Percentiles rank a stretch among this genome's conserved stretches.
These are phyloP conservation scores for Gallinago solitaria DNA, from an alignment of 2,797 vertebrate species.

Conservation along the genomic window DNA sequence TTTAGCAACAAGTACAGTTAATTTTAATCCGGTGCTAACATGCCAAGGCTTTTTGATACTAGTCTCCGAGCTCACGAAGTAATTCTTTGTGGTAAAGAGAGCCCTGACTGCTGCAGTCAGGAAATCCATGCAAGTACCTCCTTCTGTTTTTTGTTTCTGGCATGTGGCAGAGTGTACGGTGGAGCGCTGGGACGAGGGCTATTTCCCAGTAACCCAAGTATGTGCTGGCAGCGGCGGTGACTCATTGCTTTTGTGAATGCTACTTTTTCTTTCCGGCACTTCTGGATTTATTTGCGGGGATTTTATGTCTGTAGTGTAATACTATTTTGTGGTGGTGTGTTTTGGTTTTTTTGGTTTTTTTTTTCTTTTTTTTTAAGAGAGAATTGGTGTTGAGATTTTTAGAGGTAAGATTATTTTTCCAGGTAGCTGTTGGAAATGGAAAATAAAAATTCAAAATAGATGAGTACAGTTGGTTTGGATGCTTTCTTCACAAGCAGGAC, in stretches of 20 bases:
- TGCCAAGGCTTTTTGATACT: not conserved
- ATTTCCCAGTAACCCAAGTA: accelerated
- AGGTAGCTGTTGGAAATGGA: not conserved
- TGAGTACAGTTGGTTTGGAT: not conserved
- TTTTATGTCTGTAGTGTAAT: not conserved
- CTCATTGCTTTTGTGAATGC: not conserved
- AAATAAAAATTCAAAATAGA: not conserved
- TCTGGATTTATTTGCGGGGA: not conserved
- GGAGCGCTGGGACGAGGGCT: not conserved
- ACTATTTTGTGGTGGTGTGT: not conserved
- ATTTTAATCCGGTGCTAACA: not conserved
- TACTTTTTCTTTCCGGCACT: not conserved
- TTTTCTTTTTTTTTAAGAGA: not conserved
- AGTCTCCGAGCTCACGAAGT: not conserved
- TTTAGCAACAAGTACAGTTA: not conserved
- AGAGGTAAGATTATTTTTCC: not conserved
- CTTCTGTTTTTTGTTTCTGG: not conserved
- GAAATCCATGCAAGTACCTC: not conserved
- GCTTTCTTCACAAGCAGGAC: not conserved
- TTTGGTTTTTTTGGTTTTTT: too few species aligned
- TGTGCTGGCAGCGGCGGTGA: not conserved
- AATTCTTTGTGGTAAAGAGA: not conserved
- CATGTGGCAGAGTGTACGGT: not conserved
- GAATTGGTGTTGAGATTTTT: not conserved
- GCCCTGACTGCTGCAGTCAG: not conserved